Evolutionary conservation across 2,888 invertebrate genomes (phyloP).

Genomic region (Ischnus inquisitorius): DNA sequence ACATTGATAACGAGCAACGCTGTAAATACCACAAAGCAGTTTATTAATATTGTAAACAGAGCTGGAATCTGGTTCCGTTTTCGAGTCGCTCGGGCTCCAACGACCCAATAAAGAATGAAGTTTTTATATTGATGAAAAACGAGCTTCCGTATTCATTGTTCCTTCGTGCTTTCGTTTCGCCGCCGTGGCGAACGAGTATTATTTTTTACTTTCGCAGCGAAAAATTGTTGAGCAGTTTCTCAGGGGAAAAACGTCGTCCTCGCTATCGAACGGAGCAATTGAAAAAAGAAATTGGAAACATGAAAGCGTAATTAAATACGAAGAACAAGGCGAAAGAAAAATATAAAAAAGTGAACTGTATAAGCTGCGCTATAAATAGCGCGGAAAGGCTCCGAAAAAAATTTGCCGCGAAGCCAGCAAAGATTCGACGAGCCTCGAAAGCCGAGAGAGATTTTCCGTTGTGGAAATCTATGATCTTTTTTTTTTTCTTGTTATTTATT

Average conservation of each 20-base stretch:
- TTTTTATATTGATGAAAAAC: constrained; percentile 42
- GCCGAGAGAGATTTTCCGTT: neutral
- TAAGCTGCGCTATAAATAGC: constrained; percentile 6
- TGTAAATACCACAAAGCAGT: constrained; percentile 50
- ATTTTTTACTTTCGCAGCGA: neutral
- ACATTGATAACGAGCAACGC: constrained; percentile 42
- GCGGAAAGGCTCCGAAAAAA: neutral
- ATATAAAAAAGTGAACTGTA: constrained; percentile 1
- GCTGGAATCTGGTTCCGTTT: constrained; percentile 39
- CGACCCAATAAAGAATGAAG: constrained; percentile 53
- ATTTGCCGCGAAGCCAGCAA: neutral
- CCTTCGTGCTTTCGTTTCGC: neutral
- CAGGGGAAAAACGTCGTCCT: too few species aligned
- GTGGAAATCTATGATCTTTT: neutral
- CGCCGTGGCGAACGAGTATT: too few species aligned
- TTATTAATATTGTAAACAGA: constrained; percentile 46
- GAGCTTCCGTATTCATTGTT: neutral
- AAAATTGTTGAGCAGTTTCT: neutral
- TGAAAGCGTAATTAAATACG: neutral
- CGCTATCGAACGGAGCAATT: neutral
- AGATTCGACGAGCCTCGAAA: neutral
- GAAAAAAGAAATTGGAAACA: neutral
- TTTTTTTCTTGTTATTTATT: too few species aligned
- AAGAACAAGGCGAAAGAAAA: neutral
- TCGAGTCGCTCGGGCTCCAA: constrained; percentile 8